Evolutionary conservation across 2,113 vertebrate species (phyloP).

Genomic region (Atrichornis clamosus): DNA sequence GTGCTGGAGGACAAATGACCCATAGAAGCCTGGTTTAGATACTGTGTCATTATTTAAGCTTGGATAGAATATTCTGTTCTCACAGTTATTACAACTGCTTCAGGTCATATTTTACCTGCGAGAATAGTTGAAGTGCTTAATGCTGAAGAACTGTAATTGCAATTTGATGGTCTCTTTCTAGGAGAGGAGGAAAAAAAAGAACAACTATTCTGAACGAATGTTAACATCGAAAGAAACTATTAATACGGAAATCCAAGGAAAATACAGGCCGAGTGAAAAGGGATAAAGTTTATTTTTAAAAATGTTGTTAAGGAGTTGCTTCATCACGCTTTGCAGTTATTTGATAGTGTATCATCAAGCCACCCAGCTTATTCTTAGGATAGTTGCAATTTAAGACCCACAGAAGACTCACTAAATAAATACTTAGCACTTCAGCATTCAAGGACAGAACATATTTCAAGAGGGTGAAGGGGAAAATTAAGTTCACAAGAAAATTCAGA

Average conservation of each 20-base stretch:
- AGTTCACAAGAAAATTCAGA: background rate
- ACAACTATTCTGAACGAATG: background rate
- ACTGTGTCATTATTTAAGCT: background rate
- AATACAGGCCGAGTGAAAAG: background rate
- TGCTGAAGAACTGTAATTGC: constrained; percentile 10
- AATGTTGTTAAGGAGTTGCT: background rate
- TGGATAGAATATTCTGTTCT: background rate
- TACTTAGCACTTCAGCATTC: background rate
- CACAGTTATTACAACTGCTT: background rate
- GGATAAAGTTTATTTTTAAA: background rate
- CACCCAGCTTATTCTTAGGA: background rate
- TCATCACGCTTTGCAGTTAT: background rate
- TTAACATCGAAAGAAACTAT: background rate
- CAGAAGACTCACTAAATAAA: background rate
- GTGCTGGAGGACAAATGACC: background rate
- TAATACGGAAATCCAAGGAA: background rate
- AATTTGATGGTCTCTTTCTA: constrained; percentile 17
- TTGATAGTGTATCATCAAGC: background rate
- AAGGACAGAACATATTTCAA: background rate
- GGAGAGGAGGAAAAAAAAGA: background rate
- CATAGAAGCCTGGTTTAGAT: background rate
- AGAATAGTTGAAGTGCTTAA: constrained; percentile 30
- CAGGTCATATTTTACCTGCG: constrained; percentile 63
- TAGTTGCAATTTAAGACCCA: background rate
- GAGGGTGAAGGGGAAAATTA: background rate